These are phyloP conservation scores for Herminia tarsipennalis DNA, from an alignment of 2,888 invertebrate genomes.

Conservation along the genomic window DNA sequence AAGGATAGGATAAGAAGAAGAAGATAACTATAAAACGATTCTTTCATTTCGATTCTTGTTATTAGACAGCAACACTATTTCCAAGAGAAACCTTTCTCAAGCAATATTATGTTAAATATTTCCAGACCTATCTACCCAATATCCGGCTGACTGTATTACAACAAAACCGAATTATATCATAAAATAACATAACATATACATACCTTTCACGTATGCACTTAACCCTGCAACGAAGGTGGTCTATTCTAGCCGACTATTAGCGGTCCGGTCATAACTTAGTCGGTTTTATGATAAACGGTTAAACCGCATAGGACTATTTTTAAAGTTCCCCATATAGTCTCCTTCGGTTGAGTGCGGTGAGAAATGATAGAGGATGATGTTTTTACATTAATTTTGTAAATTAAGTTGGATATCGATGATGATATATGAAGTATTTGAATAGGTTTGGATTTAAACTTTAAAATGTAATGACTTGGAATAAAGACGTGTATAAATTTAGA, in stretches of 20 bases:
- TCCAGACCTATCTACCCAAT: too few relatives aligned
- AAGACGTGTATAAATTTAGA: too few relatives aligned
- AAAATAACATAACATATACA: constrained; percentile 3
- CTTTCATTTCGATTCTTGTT: too few relatives aligned
- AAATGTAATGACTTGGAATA: too few relatives aligned
- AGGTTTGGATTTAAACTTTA: too few relatives aligned
- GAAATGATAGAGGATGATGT: constrained; percentile 27
- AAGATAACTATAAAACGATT: too few relatives aligned
- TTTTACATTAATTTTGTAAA: constrained; percentile 24
- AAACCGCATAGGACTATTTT: constrained; percentile 31
- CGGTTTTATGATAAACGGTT: constrained; percentile 34
- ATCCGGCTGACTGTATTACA: neutral
- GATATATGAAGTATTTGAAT: too few relatives aligned
- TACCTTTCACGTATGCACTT: constrained; percentile 23
- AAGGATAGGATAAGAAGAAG: too few relatives aligned
- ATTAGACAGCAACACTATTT: too few relatives aligned
- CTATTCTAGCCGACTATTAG: constrained; percentile 33
- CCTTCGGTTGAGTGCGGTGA: constrained; percentile 15
- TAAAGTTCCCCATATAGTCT: constrained; percentile 28
- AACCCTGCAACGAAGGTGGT: constrained; percentile 26
- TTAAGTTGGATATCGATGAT: too few relatives aligned
- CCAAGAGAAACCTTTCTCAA: too few relatives aligned
- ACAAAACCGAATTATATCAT: neutral
- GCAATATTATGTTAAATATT: too few relatives aligned
- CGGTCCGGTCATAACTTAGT: constrained; percentile 33